Evolutionary conservation across 2,888 invertebrate species (phyloP), one percentile per base, ranked within the genome.

Genomic region (Tetragonisca angustula): DNA sequence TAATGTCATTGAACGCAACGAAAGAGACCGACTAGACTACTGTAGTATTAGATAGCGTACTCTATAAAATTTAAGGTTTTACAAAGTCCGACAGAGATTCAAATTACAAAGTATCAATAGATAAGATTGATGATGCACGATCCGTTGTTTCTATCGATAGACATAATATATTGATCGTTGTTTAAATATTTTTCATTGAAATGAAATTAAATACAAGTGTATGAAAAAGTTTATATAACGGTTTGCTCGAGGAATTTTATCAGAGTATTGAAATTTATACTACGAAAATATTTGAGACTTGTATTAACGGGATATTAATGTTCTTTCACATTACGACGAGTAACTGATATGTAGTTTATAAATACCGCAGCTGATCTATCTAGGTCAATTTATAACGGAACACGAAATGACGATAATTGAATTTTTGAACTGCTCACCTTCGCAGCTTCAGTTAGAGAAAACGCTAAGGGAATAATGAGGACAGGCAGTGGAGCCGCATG

Each of bases 381-480:
- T 49, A 17, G 52, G 52, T n/a, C 70, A 71, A 81, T 71, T 72
- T 76, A 64, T 56, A 43, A 32, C 56, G 62, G 24, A 49, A 54
- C 71, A 52, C 24, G 78, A 21, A 76, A 90, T 84, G 84, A 84
- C 81, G 89, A 88, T 91, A 92, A 93, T 92, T 92, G 91, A 92
- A 92, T 93, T 92, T 93, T 92, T 91, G 88, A 91, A 91, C 86
- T 88, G 87, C 88, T 89, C 89, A 78, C 88, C 87, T 89, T 82
- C 82, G 83, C 80, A 74, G 84, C 77, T 76, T 85, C 84, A 86
- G 86, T 71, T 83, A 76, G 91, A 91, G 92, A 92, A 93, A 93
- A 93, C 90, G 92, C 87, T 94, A 93, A 94, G 92, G 93, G 93
- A 93, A 94, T 94, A 94, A 90, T 90, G 87, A 90, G 88, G 86